Evolutionary conservation across 2,797 vertebrate species (phyloP).

Genomic region (Sebastiscus albofasciatus): DNA sequence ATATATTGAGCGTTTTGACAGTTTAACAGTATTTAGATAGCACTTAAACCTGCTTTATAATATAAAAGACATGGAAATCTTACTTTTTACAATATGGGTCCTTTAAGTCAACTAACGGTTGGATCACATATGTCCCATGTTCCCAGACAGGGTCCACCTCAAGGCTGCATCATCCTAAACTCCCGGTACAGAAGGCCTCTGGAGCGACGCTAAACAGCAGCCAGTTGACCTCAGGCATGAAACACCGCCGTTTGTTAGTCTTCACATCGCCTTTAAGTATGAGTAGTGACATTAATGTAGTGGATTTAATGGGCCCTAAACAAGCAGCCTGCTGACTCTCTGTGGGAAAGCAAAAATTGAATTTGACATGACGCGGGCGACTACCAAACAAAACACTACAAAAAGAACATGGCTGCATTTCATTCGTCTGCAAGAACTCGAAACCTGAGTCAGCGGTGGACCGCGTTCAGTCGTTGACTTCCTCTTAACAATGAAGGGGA

Average conservation of each 20-base stretch:
- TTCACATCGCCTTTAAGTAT: slow-evolving; percentile 41
- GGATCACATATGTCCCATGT: neutral
- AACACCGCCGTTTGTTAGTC: slow-evolving; percentile 22
- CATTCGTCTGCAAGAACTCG: neutral
- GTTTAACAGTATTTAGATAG: no score
- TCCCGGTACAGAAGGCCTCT: slow-evolving; percentile 4
- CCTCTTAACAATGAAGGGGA: neutral
- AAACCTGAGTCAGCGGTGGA: slow-evolving; percentile 8
- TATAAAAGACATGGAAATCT: no score
- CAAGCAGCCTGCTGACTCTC: slow-evolving; percentile 41
- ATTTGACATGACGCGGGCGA: slow-evolving; percentile 18
- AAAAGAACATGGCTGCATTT: slow-evolving; percentile 13
- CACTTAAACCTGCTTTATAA: no score
- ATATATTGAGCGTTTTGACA: no score
- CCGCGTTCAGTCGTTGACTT: neutral
- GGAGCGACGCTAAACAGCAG: slow-evolving; percentile 5
- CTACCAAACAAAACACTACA: slow-evolving; percentile 25
- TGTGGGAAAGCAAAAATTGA: slow-evolving; percentile 21
- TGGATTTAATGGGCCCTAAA: slow-evolving; percentile 40
- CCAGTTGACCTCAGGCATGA: slow-evolving; percentile 31
- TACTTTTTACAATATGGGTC: no score
- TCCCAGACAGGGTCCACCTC: neutral
- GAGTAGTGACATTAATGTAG: slow-evolving; percentile 43
- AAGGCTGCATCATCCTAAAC: neutral
- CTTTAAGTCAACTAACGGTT: neutral